Evolutionary conservation across 2,113 vertebrate genomes (phyloP).

Genomic region (Psittacula cyanocephala): DNA sequence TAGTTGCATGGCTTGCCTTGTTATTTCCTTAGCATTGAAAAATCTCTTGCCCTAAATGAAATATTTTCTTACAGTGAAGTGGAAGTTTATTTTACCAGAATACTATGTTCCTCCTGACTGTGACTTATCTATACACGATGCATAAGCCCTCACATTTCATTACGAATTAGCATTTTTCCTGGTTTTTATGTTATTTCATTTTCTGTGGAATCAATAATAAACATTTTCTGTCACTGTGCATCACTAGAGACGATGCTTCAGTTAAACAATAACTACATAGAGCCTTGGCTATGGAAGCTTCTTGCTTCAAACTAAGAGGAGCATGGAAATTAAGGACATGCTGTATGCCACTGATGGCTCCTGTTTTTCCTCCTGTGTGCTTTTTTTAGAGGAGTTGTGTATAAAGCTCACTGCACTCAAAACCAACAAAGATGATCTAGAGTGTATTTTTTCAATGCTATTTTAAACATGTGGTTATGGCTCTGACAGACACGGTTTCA

Average conservation of each 20-base stretch:
- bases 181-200: not conserved
- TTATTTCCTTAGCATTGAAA: not conserved
- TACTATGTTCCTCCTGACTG: not conserved
- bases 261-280: not conserved
- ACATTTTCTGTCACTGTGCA: not conserved
- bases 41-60: not conserved
- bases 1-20: not conserved
- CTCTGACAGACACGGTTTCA: conserved; percentile 5
- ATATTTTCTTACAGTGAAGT: not conserved
- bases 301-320: not conserved
- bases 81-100: not conserved
- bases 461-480: conserved; percentile 57
- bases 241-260: not conserved
- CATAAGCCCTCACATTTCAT: not conserved
- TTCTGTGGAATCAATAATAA: not conserved
- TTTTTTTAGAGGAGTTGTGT: not conserved
- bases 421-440: not conserved
- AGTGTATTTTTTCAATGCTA: conserved; percentile 40
- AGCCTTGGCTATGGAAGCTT: not conserved
- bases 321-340: not conserved
- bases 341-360: not conserved
- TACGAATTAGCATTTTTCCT: not conserved
- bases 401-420: not conserved
- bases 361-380: not conserved
- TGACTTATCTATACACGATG: not conserved